Evolutionary conservation across 2,113 vertebrate genomes (phyloP).

Genomic region (Eolophus roseicapilla): DNA sequence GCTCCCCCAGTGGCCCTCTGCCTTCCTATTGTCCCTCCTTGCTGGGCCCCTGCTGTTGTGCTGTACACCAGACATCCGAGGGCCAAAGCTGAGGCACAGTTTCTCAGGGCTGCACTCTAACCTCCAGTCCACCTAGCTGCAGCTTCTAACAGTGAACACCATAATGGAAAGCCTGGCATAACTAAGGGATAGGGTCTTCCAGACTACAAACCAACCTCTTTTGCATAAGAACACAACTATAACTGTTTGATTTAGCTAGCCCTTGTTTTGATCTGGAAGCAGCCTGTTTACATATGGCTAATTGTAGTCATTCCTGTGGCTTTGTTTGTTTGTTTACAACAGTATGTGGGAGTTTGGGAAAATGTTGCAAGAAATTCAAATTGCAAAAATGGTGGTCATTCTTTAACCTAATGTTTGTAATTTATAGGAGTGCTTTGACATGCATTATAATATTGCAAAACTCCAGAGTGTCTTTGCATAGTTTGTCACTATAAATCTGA

Average conservation of each 20-base stretch:
- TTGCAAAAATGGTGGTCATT: slow-evolving; percentile 11
- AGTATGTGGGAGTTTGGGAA: slow-evolving; percentile 44
- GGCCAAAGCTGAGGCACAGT: neutral
- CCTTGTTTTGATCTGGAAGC: slow-evolving; percentile 13
- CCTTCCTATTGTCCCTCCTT: neutral
- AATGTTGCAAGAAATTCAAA: slow-evolving; percentile 40
- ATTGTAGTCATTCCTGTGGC: slow-evolving; percentile 57
- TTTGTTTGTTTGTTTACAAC: slow-evolving; percentile 70
- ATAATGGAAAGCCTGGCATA: neutral
- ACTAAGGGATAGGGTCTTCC: neutral
- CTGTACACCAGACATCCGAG: neutral
- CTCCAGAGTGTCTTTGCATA: neutral
- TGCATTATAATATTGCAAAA: slow-evolving; percentile 36
- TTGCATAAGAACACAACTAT: neutral
- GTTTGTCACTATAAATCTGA: slow-evolving; percentile 26
- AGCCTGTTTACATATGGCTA: slow-evolving; percentile 53
- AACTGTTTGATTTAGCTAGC: neutral
- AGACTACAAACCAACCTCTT: neutral
- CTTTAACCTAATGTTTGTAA: slow-evolving; percentile 37
- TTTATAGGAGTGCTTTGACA: slow-evolving; percentile 24
- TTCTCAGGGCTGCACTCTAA: neutral
- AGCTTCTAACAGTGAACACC: neutral
- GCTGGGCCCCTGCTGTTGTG: neutral
- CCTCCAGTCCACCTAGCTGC: neutral
- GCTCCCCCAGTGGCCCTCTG: neutral